Evolutionary conservation across 2,113 vertebrate species (phyloP), one percentile per base, ranked within the genome.

Genomic region (Nematolebias whitei): DNA sequence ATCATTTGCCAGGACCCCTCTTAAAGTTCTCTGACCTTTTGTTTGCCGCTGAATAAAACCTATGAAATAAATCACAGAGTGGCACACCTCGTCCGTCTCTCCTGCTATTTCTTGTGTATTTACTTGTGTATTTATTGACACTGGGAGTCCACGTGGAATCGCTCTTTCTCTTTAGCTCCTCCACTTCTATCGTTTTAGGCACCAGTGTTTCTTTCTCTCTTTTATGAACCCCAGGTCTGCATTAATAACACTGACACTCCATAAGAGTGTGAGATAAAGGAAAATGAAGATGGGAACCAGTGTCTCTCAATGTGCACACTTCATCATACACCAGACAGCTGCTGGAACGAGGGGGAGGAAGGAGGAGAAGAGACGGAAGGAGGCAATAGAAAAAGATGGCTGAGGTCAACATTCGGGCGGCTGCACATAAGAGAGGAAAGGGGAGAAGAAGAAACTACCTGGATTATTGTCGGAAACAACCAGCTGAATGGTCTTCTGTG

Each of bases 1-100:
- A 82, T 87, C 83, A 82, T 79, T 78, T 52, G 2, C 63, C 62
- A 40, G 59, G 67, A 73, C 74, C 67, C 84, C 87, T 71, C 71
- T 78, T 79, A 81, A 87, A 83, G 78, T 83, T 82, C 57, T 74
- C 51, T 91, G 89, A 91, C 89, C 89, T 91, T 92, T 88, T 85
- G 82, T 90, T 84, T 83, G 79, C 66, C 72, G 65, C 80, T 71
- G 87, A 88, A 90, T 87, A 82, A 88, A 90, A 84, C 68, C 70
- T 12, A 10, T 74, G 71, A 68, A 71, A 89, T 91, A 85, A 89
- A 90, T 91, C 85, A 89, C 74, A 43, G n/a, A 0, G 9, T 71
- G 48, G 75, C 74, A 73, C 82, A 72, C 71, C 78, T 80, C 56
- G 54, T 74, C 14, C 57, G 51, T 79, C 66, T 67, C 49, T 65